Conservation (phyloP, 2,113 vertebrate genomes). For the Glareola pratincola region DNA sequence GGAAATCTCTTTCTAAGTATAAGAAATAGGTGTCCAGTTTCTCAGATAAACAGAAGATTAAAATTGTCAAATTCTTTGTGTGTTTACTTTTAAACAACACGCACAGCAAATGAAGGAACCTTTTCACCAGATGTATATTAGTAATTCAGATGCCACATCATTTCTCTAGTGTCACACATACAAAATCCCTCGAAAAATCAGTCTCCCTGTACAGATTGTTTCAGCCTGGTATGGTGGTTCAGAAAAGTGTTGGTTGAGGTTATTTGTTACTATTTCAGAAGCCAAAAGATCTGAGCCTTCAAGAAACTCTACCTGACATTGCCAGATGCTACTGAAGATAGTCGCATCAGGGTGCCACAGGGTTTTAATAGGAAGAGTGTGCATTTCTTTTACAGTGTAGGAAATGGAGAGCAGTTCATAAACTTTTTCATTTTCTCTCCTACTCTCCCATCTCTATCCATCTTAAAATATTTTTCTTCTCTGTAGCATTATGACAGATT, state of each 20-base stretch:
- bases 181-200: not conserved
- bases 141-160: not conserved
- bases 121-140: not conserved
- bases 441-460: not conserved
- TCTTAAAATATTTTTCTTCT: not conserved
- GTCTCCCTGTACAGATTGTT: not conserved
- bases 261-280: conserved; percentile 14
- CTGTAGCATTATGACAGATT: not conserved
- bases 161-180: not conserved
- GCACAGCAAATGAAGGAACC: not conserved
- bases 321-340: not conserved
- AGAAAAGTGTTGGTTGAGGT: not conserved
- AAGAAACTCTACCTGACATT: not conserved
- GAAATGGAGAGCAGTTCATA: not conserved
- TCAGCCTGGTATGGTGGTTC: not conserved
- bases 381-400: not conserved
- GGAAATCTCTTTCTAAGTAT: conserved; percentile 23
- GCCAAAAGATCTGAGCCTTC: not conserved
- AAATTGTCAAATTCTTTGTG: not conserved
- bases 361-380: not conserved
- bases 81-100: not conserved
- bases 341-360: not conserved
- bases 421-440: not conserved
- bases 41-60: conserved; percentile 7
- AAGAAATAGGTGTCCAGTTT: conserved; percentile 32